A percentile compares a stretch with the other conserved stretches of the same genome.
Evolutionary conservation across 2,113 vertebrate genomes (phyloP).

Genomic region (Potamarius usumacintae): DNA sequence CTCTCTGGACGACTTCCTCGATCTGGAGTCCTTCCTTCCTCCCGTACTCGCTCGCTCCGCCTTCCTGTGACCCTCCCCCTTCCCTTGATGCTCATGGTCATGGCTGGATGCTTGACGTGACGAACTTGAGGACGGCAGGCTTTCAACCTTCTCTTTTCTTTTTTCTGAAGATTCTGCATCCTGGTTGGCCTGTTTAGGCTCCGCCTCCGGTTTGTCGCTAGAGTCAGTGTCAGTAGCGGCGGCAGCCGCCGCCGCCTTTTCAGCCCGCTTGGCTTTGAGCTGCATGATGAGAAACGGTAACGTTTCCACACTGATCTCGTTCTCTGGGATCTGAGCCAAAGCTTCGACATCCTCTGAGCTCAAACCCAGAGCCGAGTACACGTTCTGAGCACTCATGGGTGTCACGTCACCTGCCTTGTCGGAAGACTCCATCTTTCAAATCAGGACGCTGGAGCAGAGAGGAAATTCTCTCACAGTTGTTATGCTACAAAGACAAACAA

Average conservation of each 20-base stretch:
- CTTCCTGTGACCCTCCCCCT: slow-evolving; percentile 26
- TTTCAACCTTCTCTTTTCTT: slow-evolving; percentile 8
- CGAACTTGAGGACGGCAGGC: slow-evolving; percentile 13
- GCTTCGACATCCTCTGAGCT: slow-evolving; percentile 87
- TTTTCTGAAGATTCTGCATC: slow-evolving; percentile 15
- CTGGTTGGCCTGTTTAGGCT: not conserved
- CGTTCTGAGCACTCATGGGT: slow-evolving; percentile 81
- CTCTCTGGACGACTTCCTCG: slow-evolving; percentile 40
- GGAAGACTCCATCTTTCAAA: slow-evolving; percentile 38
- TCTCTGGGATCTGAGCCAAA: slow-evolving; percentile 87
- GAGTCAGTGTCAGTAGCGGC: not conserved
- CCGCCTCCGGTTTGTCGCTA: not conserved
- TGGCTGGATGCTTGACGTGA: slow-evolving; percentile 10
- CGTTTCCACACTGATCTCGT: slow-evolving; percentile 87
- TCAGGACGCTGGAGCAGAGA: not conserved
- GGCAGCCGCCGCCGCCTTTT: not conserved
- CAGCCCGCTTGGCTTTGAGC: slow-evolving; percentile 82
- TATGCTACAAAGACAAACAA: not conserved
- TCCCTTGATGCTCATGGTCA: slow-evolving; percentile 30
- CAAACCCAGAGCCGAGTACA: slow-evolving; percentile 87
- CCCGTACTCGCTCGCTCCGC: slow-evolving; percentile 14
- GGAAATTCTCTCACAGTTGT: slow-evolving; percentile 1
- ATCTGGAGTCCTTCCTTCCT: slow-evolving; percentile 34
- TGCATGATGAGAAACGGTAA: slow-evolving; percentile 87
- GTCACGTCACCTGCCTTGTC: slow-evolving; percentile 50